phyloP scores from a whole-genome alignment of 1,140 invertebrate species.

The Drosophila tsacasi region DNA sequence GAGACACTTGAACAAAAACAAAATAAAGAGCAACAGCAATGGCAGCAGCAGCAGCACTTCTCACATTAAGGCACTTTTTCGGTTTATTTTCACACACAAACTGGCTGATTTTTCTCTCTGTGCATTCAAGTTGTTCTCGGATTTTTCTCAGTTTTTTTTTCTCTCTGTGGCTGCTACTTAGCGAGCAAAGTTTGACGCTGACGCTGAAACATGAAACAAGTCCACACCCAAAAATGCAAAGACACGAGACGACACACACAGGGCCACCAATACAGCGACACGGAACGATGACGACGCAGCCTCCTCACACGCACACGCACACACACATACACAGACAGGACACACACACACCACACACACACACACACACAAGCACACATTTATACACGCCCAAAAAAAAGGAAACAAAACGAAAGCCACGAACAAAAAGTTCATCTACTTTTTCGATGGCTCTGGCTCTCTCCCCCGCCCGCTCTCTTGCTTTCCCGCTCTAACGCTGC shows the following conservation, averaged over 20 bases:
- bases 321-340: slow-evolving; percentile 26
- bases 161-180: slow-evolving; percentile 16
- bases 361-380: slow-evolving; percentile 31
- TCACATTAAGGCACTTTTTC: slow-evolving; percentile 19
- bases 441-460: slow-evolving; percentile 26
- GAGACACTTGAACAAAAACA: slow-evolving; percentile 51
- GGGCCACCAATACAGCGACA: slow-evolving; percentile 43
- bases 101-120: neutral
- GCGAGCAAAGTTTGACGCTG: slow-evolving; percentile 12
- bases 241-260: slow-evolving; percentile 57
- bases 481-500: neutral
- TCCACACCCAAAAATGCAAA: slow-evolving; percentile 83
- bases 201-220: slow-evolving; percentile 77
- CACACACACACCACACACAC: slow-evolving; percentile 38
- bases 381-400: slow-evolving; percentile 43
- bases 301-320: slow-evolving; percentile 42
- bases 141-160: neutral
- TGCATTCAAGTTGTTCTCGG: neutral
- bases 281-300: slow-evolving; percentile 41
- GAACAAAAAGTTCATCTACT: slow-evolving; percentile 42
- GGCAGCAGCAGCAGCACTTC: slow-evolving; percentile 43
- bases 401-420: slow-evolving; percentile 24
- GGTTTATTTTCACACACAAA: slow-evolving; percentile 21
- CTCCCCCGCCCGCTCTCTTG: neutral
- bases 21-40: slow-evolving; percentile 43